Percentiles rank a stretch among this genome's conserved stretches.
Conservation (phyloP, 2,113 vertebrate genomes). For the Catharus fuscescens region DNA sequence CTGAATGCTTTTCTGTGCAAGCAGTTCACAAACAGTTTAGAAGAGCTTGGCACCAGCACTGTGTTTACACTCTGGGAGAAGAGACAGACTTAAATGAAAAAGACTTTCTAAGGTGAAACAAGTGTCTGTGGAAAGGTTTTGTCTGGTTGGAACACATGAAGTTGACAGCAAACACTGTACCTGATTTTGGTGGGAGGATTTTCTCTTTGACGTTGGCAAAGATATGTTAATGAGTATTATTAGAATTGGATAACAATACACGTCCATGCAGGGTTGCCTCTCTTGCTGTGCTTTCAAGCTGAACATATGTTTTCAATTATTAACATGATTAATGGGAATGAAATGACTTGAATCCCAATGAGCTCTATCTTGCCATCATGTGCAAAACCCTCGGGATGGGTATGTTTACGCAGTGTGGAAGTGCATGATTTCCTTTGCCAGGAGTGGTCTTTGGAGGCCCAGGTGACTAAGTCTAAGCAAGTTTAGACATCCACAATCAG, state of each 20-base stretch:
- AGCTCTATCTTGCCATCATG: background rate
- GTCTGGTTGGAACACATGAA: background rate
- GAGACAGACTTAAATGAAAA: background rate
- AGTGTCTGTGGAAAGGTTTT: background rate
- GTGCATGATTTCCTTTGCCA: background rate
- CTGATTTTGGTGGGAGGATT: constrained; percentile 1
- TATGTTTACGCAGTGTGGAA: background rate
- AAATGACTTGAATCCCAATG: constrained; percentile 46
- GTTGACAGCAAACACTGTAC: background rate
- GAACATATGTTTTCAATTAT: constrained; percentile 70
- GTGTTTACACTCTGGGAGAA: background rate
- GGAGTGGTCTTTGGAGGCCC: background rate
- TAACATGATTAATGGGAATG: constrained; percentile 58
- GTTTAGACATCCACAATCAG: background rate
- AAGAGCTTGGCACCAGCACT: background rate
- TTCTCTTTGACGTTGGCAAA: background rate
- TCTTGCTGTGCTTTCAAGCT: constrained; percentile 63
- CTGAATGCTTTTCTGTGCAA: background rate
- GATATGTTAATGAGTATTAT: constrained; percentile 19
- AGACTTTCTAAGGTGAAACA: background rate
- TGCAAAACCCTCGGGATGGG: background rate
- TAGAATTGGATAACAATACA: background rate
- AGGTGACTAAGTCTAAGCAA: background rate
- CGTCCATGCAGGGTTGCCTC: constrained; percentile 7
- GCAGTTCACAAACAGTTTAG: background rate